Evolutionary conservation across 2,113 vertebrate species (phyloP).

Genomic region (Gavia stellata): DNA sequence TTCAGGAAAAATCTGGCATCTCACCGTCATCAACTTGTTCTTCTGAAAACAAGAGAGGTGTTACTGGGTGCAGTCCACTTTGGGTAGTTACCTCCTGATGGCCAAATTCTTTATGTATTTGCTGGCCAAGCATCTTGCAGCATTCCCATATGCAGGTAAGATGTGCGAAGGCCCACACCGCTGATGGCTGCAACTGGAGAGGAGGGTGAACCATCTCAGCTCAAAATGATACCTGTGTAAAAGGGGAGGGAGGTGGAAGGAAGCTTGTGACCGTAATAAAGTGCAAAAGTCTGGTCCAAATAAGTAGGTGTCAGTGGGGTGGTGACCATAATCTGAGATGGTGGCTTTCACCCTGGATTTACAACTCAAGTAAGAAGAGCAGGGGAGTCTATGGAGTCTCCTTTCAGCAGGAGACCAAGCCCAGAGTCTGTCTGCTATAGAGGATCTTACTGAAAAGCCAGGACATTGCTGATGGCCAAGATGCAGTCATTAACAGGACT

Average conservation of each 20-base stretch:
- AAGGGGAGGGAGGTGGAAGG: neutral
- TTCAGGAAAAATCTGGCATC: neutral
- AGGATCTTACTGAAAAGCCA: neutral
- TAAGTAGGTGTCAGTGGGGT: no score
- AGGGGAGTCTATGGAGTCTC: neutral
- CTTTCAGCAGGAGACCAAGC: neutral
- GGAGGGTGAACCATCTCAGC: neutral
- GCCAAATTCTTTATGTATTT: neutral
- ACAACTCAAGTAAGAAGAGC: neutral
- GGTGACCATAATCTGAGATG: neutral
- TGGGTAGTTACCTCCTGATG: neutral
- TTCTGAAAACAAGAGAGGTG: neutral
- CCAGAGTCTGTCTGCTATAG: neutral
- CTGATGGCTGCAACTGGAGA: neutral
- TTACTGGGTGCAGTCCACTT: neutral
- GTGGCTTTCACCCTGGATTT: neutral
- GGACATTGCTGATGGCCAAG: neutral
- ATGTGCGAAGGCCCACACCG: neutral
- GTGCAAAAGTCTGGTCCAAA: neutral
- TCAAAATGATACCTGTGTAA: neutral
- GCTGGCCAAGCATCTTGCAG: neutral
- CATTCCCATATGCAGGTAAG: neutral
- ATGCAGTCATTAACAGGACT: neutral
- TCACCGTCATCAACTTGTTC: accelerated
- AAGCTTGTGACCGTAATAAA: neutral